Conservation (phyloP, 2,797 vertebrate species). For the Spizella passerina region DNA sequence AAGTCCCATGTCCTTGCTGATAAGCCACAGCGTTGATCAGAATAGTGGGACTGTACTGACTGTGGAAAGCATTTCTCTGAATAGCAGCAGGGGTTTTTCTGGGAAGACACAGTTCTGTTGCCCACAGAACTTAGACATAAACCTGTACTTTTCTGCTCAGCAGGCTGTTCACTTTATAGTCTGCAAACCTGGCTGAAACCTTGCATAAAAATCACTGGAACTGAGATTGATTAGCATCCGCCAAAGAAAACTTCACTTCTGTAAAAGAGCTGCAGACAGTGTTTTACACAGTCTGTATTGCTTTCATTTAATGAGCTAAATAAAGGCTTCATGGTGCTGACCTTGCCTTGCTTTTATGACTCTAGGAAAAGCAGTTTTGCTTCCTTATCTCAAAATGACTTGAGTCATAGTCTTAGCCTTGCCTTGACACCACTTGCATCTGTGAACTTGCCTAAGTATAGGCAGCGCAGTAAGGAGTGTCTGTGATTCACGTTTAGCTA, state of each 20-base stretch:
- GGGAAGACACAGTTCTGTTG: neutral
- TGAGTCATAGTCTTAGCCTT: conserved; percentile 2
- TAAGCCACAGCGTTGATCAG: neutral
- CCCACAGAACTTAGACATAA: neutral
- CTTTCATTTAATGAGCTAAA: neutral
- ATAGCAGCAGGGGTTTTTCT: neutral
- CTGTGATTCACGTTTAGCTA: neutral
- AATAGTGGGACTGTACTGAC: neutral
- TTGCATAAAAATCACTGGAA: neutral
- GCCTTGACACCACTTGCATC: neutral
- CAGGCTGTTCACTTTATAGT: neutral
- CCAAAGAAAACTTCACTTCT: neutral
- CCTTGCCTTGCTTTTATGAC: neutral
- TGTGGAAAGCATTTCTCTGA: neutral
- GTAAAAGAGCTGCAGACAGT: neutral
- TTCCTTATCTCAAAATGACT: neutral
- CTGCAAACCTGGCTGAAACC: neutral
- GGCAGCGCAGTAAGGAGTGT: neutral
- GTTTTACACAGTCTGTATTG: neutral
- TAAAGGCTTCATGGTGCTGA: neutral
- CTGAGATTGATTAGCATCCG: neutral
- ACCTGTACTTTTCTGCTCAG: neutral
- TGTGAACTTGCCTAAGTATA: neutral
- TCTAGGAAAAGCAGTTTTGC: neutral
- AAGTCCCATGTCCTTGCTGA: neutral